Base-by-base conservation (phyloP, 2,797 vertebrate species). In the Telmatherina bonti region DNA sequence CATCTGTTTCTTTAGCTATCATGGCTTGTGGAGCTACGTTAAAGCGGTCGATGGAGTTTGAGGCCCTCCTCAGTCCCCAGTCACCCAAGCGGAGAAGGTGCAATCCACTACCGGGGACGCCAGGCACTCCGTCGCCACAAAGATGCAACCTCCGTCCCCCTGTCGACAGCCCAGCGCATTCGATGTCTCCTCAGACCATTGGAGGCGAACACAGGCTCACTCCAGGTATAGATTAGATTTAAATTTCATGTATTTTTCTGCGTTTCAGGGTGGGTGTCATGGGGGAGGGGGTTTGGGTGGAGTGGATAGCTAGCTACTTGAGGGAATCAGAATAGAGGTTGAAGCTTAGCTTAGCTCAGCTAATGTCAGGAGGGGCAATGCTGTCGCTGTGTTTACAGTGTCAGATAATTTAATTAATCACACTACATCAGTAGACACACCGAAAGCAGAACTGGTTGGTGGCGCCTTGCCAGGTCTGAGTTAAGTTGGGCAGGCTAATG, bases 31-130 rank as follows among this genome's bases (percentile, higher is more conserved):
- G 96, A 86, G 96, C 96, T 64, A 97, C 96, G 84, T 92, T 97
- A 92, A 97, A 97, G 88, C 95, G 96, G 84, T 96, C 96, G 76
- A 96, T 97, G 95, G 96, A 97, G 93, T 97, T 97, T 73, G 96
- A 96, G 93, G 95, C 95, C 93, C 95, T 96, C 79, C 95, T 96
- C 88, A 96, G 95, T 86, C 96, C 96, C 47, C 94, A 95, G 92
- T 97, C 96, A 84, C 96, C 96, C 45, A 97, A 97, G 90, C 94
- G 96, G 84, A 92, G 96, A 84, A 93, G 96, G 93, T 96, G 96
- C 93, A 95, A 94, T 85, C 95, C 96, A 72, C 88, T 96, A 70
- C 94, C 96, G 74, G 95, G 96, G 88, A 92, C 92, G 86, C 88
- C 93, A 26, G 83, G 89, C 78, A 92, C 94, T 86, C 95, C 95